These are phyloP conservation scores for Tenodera sinensis DNA, from an alignment of 2,888 invertebrate genomes.

Conservation along the genomic window DNA sequence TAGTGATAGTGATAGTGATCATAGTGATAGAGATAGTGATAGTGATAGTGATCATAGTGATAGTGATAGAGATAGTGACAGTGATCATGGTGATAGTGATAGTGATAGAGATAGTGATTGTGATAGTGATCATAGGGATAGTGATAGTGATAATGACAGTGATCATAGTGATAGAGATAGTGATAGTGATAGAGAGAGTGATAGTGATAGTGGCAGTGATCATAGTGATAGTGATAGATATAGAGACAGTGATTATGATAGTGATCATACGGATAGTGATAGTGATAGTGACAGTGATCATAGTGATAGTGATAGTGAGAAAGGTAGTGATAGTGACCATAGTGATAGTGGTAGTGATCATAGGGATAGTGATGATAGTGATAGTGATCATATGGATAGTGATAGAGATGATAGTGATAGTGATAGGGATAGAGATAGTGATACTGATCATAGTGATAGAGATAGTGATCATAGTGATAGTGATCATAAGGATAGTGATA, in stretches of 20 bases:
- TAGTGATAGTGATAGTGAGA: no score
- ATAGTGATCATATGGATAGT: no score
- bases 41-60: constrained; percentile 24
- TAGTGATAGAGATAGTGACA: constrained; percentile 25
- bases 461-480: not conserved
- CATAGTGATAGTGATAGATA: no score
- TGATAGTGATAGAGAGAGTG: no score
- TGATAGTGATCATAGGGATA: constrained; percentile 22
- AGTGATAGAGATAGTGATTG: constrained; percentile 23
- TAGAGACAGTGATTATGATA: no score
- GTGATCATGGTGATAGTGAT: constrained; percentile 19
- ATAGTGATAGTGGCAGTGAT: no score
- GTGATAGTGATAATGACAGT: constrained; percentile 13
- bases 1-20: constrained; percentile 22
- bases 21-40: constrained; percentile 22
- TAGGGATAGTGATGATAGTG: not conserved
- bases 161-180: not conserved
- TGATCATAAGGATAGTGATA: not conserved
- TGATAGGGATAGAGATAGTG: no score
- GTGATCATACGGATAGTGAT: no score
- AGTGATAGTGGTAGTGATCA: not conserved
- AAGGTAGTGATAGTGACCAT: not conserved
- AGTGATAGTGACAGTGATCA: no score
- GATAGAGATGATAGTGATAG: no score
- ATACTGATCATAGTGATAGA: not conserved